A percentile compares a stretch with the other conserved stretches of the same genome.
phyloP scores from a whole-genome alignment of 2,888 invertebrate genomes.

The Xylota segnis region DNA sequence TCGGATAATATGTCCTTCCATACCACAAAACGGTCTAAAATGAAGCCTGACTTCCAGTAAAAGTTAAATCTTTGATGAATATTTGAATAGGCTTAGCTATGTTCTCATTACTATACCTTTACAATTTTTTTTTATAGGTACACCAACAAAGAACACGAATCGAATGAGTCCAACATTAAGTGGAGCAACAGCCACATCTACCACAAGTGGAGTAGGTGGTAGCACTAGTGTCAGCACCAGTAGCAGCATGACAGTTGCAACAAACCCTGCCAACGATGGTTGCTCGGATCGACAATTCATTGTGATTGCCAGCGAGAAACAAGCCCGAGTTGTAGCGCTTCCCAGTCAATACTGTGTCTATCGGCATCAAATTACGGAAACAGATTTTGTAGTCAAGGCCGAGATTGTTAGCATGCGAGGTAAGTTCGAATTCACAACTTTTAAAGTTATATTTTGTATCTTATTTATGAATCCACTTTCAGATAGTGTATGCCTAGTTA shows the following conservation, averaged over 20 bases:
- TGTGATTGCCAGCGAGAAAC: conserved; percentile 97
- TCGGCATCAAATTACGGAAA: conserved; percentile 95
- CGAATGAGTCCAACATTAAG: conserved; percentile 92
- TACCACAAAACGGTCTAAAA: too few relatives aligned
- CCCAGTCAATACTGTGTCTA: conserved; percentile 98
- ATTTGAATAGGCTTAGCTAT: too few relatives aligned
- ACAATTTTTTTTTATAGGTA: conserved; percentile 83
- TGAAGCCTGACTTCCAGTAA: too few relatives aligned
- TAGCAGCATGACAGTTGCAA: conserved; percentile 80
- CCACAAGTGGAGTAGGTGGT: conserved; percentile 80
- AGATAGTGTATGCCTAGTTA: conserved; percentile 97
- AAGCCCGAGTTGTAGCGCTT: conserved; percentile 96
- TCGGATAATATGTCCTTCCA: too few relatives aligned
- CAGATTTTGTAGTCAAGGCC: conserved; percentile 96
- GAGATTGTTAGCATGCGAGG: conserved; percentile 97
- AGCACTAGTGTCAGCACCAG: conserved; percentile 81
- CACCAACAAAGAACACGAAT: conserved; percentile 89
- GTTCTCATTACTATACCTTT: too few relatives aligned
- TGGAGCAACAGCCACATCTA: conserved; percentile 86
- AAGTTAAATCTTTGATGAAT: too few relatives aligned
- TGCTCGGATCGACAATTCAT: conserved; percentile 95
- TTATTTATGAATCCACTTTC: conserved; percentile 81
- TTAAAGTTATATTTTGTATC: background rate
- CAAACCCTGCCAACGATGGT: conserved; percentile 79
- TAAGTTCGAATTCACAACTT: conserved; percentile 80